Conservation (phyloP, 2,888 invertebrate species). For the Ectropis crepuscularia region DNA sequence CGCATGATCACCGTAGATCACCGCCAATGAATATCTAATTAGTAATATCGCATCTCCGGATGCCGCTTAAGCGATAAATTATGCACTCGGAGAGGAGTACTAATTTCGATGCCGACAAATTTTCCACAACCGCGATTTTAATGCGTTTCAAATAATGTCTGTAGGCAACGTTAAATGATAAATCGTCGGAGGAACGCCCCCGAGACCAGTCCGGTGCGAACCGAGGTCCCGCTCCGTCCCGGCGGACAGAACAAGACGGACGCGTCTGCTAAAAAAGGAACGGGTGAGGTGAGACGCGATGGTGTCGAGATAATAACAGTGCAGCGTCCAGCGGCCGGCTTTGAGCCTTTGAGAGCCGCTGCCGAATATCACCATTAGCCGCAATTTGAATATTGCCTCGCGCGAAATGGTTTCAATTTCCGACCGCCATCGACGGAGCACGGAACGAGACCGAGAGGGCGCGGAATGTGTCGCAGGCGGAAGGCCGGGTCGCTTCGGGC, state of each 20-base stretch:
- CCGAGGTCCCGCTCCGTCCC: constrained; percentile 62
- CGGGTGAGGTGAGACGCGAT: constrained; percentile 78
- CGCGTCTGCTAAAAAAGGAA: constrained; percentile 79
- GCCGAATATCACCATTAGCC: constrained; percentile 77
- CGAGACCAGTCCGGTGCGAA: constrained; percentile 75
- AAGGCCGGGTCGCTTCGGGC: constrained; percentile 64
- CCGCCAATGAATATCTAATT: constrained; percentile 73
- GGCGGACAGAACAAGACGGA: constrained; percentile 69
- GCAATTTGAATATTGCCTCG: constrained; percentile 72
- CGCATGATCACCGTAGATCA: constrained; percentile 60
- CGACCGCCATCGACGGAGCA: constrained; percentile 44
- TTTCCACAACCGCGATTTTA: constrained; percentile 83
- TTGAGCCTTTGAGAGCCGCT: constrained; percentile 72
- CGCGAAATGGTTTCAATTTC: constrained; percentile 68
- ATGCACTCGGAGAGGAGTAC: constrained; percentile 78
- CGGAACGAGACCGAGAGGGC: constrained; percentile 32
- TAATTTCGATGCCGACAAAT: constrained; percentile 84
- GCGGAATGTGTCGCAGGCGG: constrained; percentile 63
- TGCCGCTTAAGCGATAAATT: constrained; percentile 80
- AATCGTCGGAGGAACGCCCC: constrained; percentile 82
- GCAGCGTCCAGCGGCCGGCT: constrained; percentile 62
- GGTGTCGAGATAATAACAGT: constrained; percentile 85
- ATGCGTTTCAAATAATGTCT: constrained; percentile 84
- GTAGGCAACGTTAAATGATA: constrained; percentile 84
- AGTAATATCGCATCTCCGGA: constrained; percentile 73